Evolutionary conservation across 2,888 invertebrate genomes (phyloP), one percentile per base, ranked within the genome.

Genomic region (Volucella zonaria): DNA sequence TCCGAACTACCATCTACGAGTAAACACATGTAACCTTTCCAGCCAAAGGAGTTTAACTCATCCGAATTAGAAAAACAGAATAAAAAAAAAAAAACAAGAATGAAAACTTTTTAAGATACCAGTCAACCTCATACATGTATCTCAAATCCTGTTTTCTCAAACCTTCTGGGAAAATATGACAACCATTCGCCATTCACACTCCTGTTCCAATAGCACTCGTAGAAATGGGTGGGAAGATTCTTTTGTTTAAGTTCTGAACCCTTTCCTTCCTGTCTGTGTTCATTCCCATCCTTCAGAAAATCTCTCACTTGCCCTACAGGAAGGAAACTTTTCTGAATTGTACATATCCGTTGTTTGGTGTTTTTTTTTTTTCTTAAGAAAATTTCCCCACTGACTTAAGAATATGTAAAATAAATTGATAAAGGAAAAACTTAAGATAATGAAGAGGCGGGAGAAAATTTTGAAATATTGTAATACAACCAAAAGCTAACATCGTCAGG

Each of bases 191-290:
- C 31, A 31, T 31, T 31, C 31, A 31, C 31, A 31, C 4, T 31
- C 31, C 31, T 31, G 31, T 31, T 31, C 52, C 52, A 15, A 61
- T 23, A 23, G 18, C 2, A 23, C 18, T 70, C 31, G 15, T 70
- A 52, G 18, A 54, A 68, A 23, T 31, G 49, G 15, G 49, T 58
- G 23, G 31, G 31, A 31, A 49, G 58, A 9, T 49, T 66, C 74
- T 75, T 58, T 66, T 40, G 64, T 56, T 58, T 31, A 74, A 74
- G 38, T 73, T 62, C 31, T 62, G 43, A 75, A 75, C 74, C 66
- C 66, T 58, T 75, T 64, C 42, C 23, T 71, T 23, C 23, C 23
- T 23, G 23, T 23, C 31, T 6, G 6, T 31, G 0, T 11, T 58
- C n/a, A 38, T n/a, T 45, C 12, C 9, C 42, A 42, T 66, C 42